phyloP scores from a whole-genome alignment of 2,888 invertebrate species.

The Cybosia mesomella region DNA sequence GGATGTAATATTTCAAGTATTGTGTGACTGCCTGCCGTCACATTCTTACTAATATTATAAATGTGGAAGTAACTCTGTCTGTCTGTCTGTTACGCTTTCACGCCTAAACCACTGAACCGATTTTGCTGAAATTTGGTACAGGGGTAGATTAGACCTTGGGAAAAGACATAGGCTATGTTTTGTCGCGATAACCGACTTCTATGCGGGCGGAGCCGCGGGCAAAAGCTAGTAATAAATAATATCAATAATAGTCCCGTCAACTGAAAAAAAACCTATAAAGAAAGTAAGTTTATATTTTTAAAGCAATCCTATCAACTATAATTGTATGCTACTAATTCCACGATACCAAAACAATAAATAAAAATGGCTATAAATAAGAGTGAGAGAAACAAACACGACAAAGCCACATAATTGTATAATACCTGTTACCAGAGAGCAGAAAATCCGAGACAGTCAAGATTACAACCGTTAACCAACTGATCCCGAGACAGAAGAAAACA shows the following conservation, averaged over 20 bases:
- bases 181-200: not conserved
- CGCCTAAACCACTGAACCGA: too few species aligned
- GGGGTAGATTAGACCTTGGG: not conserved
- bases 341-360: conserved; percentile 4
- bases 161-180: not conserved
- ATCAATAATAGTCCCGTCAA: not conserved
- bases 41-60: too few species aligned
- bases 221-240: not conserved
- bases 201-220: not conserved
- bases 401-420: conserved; percentile 80
- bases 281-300: not conserved
- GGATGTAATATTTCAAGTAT: not conserved
- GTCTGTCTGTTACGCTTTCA: too few species aligned
- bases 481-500: conserved; percentile 83
- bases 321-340: not conserved
- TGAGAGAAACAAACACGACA: conserved; percentile 65
- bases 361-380: conserved; percentile 58
- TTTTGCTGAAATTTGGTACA: not conserved
- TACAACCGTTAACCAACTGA: conserved; percentile 85
- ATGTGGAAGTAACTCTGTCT: too few species aligned
- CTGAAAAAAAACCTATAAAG: not conserved
- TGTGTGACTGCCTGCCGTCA: not conserved
- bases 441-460: conserved; percentile 82
- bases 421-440: conserved; percentile 73
- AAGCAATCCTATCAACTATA: not conserved